Evolutionary conservation across 2,888 invertebrate genomes (phyloP).

Genomic region (Dendrolimus houi): DNA sequence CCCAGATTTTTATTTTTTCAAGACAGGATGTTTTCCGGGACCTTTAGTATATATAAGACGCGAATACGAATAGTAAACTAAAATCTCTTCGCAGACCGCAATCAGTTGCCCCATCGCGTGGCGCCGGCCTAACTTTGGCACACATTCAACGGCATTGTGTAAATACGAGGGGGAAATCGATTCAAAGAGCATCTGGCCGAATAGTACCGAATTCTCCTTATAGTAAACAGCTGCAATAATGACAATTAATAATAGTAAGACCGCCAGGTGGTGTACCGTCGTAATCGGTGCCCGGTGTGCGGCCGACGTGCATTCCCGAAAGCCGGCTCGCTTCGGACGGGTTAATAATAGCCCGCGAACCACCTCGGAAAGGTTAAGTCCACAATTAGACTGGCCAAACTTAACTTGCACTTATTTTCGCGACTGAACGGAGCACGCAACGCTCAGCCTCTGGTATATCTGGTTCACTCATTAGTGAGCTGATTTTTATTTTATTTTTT

Average conservation of each 20-base stretch:
- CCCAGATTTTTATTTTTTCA: too few relatives aligned
- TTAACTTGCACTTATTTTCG: slow-evolving; percentile 65
- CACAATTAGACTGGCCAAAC: slow-evolving; percentile 63
- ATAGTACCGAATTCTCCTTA: background rate
- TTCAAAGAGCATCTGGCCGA: background rate
- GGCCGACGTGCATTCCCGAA: slow-evolving; percentile 40
- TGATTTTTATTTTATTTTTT: too few relatives aligned
- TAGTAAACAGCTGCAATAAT: background rate
- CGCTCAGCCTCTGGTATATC: too few relatives aligned
- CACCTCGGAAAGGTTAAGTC: slow-evolving; percentile 61
- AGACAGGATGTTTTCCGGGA: too few relatives aligned
- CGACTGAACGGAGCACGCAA: slow-evolving; percentile 9
- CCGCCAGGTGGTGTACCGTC: background rate
- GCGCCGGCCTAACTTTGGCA: background rate
- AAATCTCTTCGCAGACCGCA: background rate
- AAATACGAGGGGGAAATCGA: background rate
- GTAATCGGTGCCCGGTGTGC: slow-evolving; percentile 3
- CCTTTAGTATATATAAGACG: too few relatives aligned
- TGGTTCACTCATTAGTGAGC: too few relatives aligned
- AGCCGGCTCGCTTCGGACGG: slow-evolving; percentile 20
- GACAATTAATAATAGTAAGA: background rate
- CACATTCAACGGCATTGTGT: background rate
- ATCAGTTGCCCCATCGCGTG: background rate
- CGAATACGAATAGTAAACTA: too few relatives aligned
- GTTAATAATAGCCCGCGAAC: slow-evolving; percentile 49